A percentile compares a stretch with the other conserved stretches of the same genome.
These are phyloP conservation scores for Lycaon pictus DNA, from an alignment of 2,113 vertebrate genomes.

Conservation along the genomic window DNA sequence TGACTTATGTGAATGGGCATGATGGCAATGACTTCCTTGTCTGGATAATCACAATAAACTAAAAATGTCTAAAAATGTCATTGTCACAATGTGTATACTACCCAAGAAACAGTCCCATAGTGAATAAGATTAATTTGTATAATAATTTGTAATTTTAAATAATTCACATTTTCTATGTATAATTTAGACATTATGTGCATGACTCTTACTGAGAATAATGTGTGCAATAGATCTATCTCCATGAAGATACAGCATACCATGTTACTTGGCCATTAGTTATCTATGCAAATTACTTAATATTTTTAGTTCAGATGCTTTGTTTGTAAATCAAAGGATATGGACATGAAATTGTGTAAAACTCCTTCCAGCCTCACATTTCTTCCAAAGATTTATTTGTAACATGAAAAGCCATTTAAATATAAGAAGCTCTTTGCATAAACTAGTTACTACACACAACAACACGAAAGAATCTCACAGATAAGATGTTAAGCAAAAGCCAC, in stretches of 20 bases:
- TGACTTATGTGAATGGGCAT: not conserved
- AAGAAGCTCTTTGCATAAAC: slow-evolving; percentile 6
- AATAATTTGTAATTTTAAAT: slow-evolving; percentile 34
- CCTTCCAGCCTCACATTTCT: not conserved
- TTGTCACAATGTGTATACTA: not conserved
- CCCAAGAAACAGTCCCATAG: not conserved
- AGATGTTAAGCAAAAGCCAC: not conserved
- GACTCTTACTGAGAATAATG: slow-evolving; percentile 40
- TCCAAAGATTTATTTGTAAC: not conserved
- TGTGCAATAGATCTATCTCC: not conserved
- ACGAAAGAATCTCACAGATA: not conserved
- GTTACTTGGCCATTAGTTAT: slow-evolving; percentile 19
- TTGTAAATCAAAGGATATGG: not conserved
- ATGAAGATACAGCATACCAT: not conserved
- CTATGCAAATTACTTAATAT: not conserved
- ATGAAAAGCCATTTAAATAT: slow-evolving; percentile 12
- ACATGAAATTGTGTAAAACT: not conserved
- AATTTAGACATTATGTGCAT: not conserved
- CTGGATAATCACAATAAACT: slow-evolving; percentile 11
- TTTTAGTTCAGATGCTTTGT: not conserved
- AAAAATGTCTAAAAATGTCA: not conserved
- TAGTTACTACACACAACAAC: not conserved
- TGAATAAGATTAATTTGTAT: slow-evolving; percentile 30
- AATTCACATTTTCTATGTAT: slow-evolving; percentile 40
- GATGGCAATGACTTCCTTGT: not conserved